These are phyloP conservation scores for Picus viridis DNA, from an alignment of 2,797 vertebrate species.

Conservation along the genomic window DNA sequence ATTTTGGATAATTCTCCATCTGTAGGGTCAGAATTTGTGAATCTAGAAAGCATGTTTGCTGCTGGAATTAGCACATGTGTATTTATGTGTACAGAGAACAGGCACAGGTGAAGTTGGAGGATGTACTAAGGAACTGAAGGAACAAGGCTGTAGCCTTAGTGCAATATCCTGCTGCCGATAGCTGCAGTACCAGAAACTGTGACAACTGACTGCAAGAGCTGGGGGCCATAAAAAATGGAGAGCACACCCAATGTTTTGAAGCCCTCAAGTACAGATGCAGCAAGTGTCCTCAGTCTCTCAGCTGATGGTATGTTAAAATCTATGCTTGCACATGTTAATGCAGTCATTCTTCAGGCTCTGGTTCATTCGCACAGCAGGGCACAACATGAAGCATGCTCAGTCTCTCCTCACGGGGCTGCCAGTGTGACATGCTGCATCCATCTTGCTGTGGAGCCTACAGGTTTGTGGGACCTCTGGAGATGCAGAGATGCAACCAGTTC, in stretches of 20 bases:
- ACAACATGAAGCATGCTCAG: background rate
- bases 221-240: background rate
- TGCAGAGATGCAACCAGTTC: background rate
- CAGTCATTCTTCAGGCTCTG: background rate
- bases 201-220: background rate
- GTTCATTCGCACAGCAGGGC: fast-evolving
- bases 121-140: background rate
- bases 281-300: background rate
- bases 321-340: fast-evolving
- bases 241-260: background rate
- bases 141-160: background rate
- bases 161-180: background rate
- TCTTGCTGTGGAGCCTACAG: background rate
- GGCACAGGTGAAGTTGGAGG: background rate
- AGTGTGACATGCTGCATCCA: fast-evolving
- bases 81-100: background rate
- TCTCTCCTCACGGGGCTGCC: background rate
- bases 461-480: background rate
- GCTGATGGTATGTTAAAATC: background rate
- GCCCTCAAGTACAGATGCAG: fast-evolving
- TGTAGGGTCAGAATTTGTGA: background rate
- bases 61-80: background rate
- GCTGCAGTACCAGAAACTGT: background rate
- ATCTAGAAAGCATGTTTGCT: background rate
- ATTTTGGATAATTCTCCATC: background rate